A percentile compares a stretch with the other conserved stretches of the same genome.
Conservation (phyloP, 2,113 vertebrate species). For the Polypterus bichir region DNA sequence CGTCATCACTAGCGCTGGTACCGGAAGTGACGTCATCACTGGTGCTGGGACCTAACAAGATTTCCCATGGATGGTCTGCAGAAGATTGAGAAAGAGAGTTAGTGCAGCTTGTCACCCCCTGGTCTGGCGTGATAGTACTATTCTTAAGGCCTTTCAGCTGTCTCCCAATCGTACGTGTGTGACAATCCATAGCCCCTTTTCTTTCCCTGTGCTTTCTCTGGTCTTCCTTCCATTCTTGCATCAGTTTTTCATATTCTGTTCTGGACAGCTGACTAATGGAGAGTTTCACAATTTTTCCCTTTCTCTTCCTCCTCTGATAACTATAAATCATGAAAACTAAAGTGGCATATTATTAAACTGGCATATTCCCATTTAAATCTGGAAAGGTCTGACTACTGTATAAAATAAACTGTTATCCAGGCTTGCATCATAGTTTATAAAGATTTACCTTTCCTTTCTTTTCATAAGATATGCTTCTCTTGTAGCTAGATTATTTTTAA, state of each 20-base stretch:
- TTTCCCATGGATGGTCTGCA: too few relatives aligned
- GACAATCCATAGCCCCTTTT: neutral
- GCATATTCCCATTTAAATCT: neutral
- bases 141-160: too few relatives aligned
- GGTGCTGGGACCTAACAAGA: too few relatives aligned
- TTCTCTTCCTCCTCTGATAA: conserved; percentile 10
- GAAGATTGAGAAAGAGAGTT: too few relatives aligned
- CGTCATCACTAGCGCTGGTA: too few relatives aligned
- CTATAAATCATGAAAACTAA: conserved; percentile 13
- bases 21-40: too few relatives aligned
- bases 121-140: too few relatives aligned
- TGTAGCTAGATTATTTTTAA: conserved; percentile 7
- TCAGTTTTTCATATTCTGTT: conserved; percentile 4
- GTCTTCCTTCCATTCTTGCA: neutral
- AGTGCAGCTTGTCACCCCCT: too few relatives aligned
- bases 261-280: conserved; percentile 11
- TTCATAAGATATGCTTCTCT: conserved; percentile 14
- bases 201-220: conserved; percentile 6
- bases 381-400: conserved; percentile 11
- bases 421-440: conserved; percentile 4
- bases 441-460: conserved; percentile 16
- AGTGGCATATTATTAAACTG: neutral
- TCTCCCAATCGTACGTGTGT: too few relatives aligned
- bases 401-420: neutral
- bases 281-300: conserved; percentile 13